Percentiles rank a stretch among this genome's conserved stretches.
phyloP scores from a whole-genome alignment of 2,888 invertebrate genomes.

The Phasia obesa region DNA sequence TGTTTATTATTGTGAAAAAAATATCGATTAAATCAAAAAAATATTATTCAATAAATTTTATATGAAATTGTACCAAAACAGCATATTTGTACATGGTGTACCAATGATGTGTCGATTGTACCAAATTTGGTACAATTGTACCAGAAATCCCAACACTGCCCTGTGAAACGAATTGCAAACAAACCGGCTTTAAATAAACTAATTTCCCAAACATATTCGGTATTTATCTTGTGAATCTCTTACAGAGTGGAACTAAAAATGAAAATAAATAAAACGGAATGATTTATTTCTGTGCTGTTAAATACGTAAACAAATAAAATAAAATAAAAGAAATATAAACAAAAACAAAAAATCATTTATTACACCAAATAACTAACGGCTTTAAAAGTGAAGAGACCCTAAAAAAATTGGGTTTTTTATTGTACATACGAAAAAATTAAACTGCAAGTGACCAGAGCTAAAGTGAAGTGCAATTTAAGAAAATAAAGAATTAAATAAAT shows the following conservation, averaged over 20 bases:
- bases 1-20: no score
- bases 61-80: no score
- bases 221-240: conserved; percentile 79
- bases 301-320: conserved; percentile 54
- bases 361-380: conserved; percentile 29
- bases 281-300: conserved; percentile 42
- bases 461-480: conserved; percentile 56
- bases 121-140: no score
- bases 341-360: neutral
- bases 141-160: neutral
- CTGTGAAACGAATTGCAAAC: conserved; percentile 43
- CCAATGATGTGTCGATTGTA: no score
- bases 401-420: conserved; percentile 3
- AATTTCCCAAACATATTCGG: conserved; percentile 74
- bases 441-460: conserved; percentile 27
- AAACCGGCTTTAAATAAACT: conserved; percentile 81
- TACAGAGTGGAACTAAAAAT: conserved; percentile 74
- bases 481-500: conserved; percentile 16
- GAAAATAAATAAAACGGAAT: conserved; percentile 22
- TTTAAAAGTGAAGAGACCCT: conserved; percentile 23
- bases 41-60: no score
- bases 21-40: no score
- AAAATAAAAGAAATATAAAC: conserved; percentile 28
- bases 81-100: no score
- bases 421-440: neutral